Percentiles rank a stretch among this genome's conserved stretches.
Evolutionary conservation across 1,140 invertebrate genomes (phyloP).

Genomic region (Phthorimaea operculella): DNA sequence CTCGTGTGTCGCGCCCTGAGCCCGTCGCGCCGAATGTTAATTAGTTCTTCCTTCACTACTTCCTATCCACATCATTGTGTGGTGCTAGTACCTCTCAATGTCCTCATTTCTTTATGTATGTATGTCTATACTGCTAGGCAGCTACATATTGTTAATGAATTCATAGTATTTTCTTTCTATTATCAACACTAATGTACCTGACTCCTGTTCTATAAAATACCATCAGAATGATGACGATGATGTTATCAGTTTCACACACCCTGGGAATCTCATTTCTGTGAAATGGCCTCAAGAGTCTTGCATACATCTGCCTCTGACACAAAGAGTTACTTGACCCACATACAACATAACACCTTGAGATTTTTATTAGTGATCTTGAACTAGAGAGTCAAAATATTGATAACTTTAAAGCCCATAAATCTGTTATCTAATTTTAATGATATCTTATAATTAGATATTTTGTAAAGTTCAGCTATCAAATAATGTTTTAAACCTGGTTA

Average conservation of each 20-base stretch:
- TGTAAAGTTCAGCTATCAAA: too few relatives aligned
- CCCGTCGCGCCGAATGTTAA: slow-evolving; percentile 56
- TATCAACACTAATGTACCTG: too few relatives aligned
- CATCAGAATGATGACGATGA: background rate
- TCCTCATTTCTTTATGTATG: too few relatives aligned
- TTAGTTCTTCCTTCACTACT: slow-evolving; percentile 59
- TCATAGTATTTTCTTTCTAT: too few relatives aligned
- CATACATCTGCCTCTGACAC: slow-evolving; percentile 19
- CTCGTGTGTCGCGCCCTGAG: slow-evolving; percentile 45
- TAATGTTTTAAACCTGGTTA: too few relatives aligned
- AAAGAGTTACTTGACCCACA: slow-evolving; percentile 41
- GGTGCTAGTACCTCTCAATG: too few relatives aligned
- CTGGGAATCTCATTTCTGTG: slow-evolving; percentile 12
- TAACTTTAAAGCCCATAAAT: too few relatives aligned
- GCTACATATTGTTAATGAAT: too few relatives aligned
- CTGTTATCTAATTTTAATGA: too few relatives aligned
- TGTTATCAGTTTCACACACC: background rate
- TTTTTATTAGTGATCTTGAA: slow-evolving; percentile 25
- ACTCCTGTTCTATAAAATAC: too few relatives aligned
- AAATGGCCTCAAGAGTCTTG: slow-evolving; percentile 26
- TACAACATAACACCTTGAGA: slow-evolving; percentile 30
- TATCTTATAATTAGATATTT: too few relatives aligned
- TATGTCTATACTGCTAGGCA: too few relatives aligned
- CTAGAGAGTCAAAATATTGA: background rate
- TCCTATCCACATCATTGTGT: slow-evolving; percentile 36